Conservation (phyloP, 2,797 vertebrate genomes). For the Odontamblyopus rebecca region DNA sequence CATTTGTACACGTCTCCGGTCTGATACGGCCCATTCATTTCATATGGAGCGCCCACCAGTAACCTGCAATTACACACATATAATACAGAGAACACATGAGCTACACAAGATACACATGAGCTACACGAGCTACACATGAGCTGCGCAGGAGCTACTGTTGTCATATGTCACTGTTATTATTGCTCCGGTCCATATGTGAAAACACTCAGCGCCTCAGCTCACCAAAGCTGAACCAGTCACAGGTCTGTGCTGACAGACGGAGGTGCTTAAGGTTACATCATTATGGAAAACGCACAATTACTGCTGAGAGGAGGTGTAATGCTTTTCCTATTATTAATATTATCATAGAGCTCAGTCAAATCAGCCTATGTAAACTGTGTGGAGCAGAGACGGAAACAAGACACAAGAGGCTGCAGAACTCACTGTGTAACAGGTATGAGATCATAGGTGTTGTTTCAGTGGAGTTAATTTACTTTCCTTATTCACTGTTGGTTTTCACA, state of each 20-base stretch:
- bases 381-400: too few relatives aligned
- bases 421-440: too few relatives aligned
- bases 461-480: too few relatives aligned
- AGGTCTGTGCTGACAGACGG: background rate
- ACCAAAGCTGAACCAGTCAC: background rate
- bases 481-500: too few relatives aligned
- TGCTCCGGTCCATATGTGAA: constrained; percentile 1
- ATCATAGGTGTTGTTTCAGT: too few relatives aligned
- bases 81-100: constrained; percentile 12
- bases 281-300: background rate
- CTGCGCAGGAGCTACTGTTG: background rate
- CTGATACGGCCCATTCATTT: constrained; percentile 91
- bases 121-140: background rate
- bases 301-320: background rate
- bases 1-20: constrained; percentile 97
- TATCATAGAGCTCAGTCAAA: too few relatives aligned
- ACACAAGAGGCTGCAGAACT: too few relatives aligned
- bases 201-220: background rate
- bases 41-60: constrained; percentile 93
- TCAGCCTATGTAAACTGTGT: too few relatives aligned
- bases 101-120: background rate
- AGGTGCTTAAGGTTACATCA: constrained; percentile 25
- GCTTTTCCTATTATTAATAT: too few relatives aligned
- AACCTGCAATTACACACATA: constrained; percentile 79
- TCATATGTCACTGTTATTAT: background rate